Conservation (phyloP, 1,140 invertebrate genomes). For the Paraescarpia echinospica region DNA sequence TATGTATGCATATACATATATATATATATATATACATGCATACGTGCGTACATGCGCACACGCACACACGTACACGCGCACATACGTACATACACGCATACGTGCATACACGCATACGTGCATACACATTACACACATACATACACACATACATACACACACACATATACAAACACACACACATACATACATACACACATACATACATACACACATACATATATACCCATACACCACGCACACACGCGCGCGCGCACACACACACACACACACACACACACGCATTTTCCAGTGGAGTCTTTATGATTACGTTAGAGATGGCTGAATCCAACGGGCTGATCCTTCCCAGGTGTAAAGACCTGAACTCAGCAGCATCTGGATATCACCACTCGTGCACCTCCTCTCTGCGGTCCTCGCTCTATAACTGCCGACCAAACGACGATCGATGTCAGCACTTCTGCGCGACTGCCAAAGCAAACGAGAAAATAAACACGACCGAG, state of each 20-base stretch:
- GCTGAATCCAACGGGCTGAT: neutral
- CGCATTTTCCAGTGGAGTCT: slow-evolving; percentile 59
- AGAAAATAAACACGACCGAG: neutral
- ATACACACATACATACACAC: neutral
- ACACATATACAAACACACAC: neutral
- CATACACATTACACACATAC: neutral
- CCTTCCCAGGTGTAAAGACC: neutral
- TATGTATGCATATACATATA: too few relatives aligned
- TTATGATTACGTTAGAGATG: neutral
- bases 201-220: neutral
- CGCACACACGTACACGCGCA: too few relatives aligned
- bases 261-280: slow-evolving; percentile 37
- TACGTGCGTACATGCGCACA: too few relatives aligned
- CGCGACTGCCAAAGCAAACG: neutral
- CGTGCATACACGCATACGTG: too few relatives aligned
- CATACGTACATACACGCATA: too few relatives aligned
- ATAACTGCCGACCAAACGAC: neutral
- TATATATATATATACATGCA: too few relatives aligned
- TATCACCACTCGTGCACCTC: neutral
- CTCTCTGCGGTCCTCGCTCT: neutral
- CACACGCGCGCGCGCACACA: neutral
- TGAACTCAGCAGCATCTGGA: neutral
- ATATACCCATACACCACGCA: neutral
- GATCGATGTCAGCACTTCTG: neutral
- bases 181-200: slow-evolving; percentile 36